Conservation (phyloP, 1,140 invertebrate species). For the Cotesia vestalis region DNA sequence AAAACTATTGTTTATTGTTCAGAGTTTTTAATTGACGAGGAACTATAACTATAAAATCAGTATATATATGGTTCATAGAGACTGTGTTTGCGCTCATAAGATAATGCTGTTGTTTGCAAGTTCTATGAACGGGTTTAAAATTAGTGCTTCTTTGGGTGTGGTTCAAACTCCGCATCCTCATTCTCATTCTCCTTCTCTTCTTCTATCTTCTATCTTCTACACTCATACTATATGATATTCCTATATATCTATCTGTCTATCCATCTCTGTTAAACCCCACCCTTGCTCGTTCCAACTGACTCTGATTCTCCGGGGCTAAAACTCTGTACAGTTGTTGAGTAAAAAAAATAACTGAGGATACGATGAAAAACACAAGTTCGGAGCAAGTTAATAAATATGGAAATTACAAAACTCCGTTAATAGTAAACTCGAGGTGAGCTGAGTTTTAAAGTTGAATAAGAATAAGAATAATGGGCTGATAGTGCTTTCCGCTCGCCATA, state of each 20-base stretch:
- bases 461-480: neutral
- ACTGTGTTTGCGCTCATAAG: neutral
- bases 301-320: neutral
- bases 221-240: too few species aligned
- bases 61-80: too few species aligned
- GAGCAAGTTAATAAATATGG: constrained; percentile 49
- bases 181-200: too few species aligned
- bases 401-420: constrained; percentile 47
- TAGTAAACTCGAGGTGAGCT: constrained; percentile 36
- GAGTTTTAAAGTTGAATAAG: neutral
- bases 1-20: too few species aligned
- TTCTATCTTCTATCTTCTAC: too few species aligned
- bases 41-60: too few species aligned
- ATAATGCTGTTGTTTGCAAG: constrained; percentile 5
- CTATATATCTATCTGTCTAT: too few species aligned
- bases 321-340: constrained; percentile 13
- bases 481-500: too few species aligned
- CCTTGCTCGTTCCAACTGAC: too few species aligned
- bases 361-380: constrained; percentile 16
- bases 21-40: too few species aligned
- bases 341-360: constrained; percentile 1
- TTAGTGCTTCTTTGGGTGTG: constrained; percentile 4
- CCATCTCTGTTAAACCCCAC: too few species aligned
- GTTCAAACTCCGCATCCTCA: neutral
- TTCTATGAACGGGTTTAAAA: constrained; percentile 4